Percentiles rank a stretch among this genome's conserved stretches.
Evolutionary conservation across 2,888 invertebrate species (phyloP).

Genomic region (Pteria penguin): DNA sequence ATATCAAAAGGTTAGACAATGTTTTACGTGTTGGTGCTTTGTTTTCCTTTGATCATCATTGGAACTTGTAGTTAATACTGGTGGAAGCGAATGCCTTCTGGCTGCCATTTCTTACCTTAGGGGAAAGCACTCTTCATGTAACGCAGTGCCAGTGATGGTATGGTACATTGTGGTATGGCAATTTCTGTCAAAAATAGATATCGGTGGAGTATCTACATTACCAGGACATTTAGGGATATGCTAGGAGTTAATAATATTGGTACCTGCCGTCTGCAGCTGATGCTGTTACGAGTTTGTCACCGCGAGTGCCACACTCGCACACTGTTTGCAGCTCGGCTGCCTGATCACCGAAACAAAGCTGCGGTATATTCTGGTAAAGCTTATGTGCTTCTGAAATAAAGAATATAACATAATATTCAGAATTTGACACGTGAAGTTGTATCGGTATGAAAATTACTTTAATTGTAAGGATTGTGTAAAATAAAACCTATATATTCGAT

Average conservation of each 20-base stretch:
- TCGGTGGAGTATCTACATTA: too few species aligned
- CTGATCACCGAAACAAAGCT: slow-evolving; percentile 4
- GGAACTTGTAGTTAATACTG: too few species aligned
- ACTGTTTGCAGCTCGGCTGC: slow-evolving; percentile 13
- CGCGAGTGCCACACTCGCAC: slow-evolving; percentile 8
- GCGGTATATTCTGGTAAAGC: slow-evolving; percentile 8
- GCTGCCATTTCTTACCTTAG: too few species aligned
- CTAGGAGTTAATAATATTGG: background rate
- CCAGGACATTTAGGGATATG: background rate
- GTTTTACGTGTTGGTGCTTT: too few species aligned
- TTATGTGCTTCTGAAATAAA: slow-evolving; percentile 7
- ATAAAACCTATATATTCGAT: background rate
- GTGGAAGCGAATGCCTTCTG: too few species aligned
- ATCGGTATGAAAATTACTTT: background rate
- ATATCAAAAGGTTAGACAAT: too few species aligned
- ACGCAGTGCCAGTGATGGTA: too few species aligned
- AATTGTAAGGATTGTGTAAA: background rate
- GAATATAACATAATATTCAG: background rate
- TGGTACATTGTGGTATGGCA: too few species aligned
- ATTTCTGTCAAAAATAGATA: too few species aligned
- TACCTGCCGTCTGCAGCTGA: slow-evolving; percentile 26
- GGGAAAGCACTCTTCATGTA: too few species aligned
- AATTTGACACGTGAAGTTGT: background rate
- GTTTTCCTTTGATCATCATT: too few species aligned
- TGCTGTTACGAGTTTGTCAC: slow-evolving; percentile 22